A percentile compares a stretch with the other conserved stretches of the same genome.
phyloP scores from a whole-genome alignment of 2,797 vertebrate species.

The Capromys pilorides region DNA sequence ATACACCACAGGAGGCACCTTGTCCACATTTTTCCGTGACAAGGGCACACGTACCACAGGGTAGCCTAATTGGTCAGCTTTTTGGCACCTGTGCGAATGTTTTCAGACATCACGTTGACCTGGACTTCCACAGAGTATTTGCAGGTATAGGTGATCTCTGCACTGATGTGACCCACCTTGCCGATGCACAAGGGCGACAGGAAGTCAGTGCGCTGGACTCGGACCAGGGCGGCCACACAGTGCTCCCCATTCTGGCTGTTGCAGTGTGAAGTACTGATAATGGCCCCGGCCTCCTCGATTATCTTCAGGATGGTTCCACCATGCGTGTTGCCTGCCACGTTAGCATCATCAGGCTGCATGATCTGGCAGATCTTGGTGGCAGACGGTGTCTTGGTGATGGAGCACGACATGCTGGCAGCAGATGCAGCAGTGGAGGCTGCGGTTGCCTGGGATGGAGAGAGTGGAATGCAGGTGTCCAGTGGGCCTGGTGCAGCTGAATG shows the following conservation, averaged over 20 bases:
- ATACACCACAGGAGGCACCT: too few relatives aligned
- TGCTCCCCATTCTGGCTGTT: slow-evolving; percentile 92
- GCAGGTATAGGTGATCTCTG: slow-evolving; percentile 95
- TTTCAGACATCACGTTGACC: slow-evolving; percentile 94
- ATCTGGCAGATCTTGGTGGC: slow-evolving; percentile 82
- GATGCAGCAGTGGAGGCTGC: too few relatives aligned
- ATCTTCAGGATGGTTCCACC: slow-evolving; percentile 97
- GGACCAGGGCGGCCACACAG: slow-evolving; percentile 92
- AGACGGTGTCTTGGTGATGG: too few relatives aligned
- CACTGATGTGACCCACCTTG: slow-evolving; percentile 94
- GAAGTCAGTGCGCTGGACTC: slow-evolving; percentile 97
- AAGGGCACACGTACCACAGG: too few relatives aligned
- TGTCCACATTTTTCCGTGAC: too few relatives aligned
- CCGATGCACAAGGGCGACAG: slow-evolving; percentile 94
- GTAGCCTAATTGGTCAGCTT: too few relatives aligned
- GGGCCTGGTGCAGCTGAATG: too few relatives aligned
- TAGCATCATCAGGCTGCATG: slow-evolving; percentile 96
- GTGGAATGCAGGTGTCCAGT: too few relatives aligned
- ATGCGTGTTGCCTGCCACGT: slow-evolving; percentile 94
- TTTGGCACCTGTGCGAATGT: slow-evolving; percentile 98
- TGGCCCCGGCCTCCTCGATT: slow-evolving; percentile 96
- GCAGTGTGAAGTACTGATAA: slow-evolving; percentile 95
- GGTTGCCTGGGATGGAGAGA: too few relatives aligned
- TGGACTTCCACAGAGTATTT: slow-evolving; percentile 97
- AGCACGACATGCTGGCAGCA: too few relatives aligned